These are phyloP conservation scores for Tupaia tana DNA, from an alignment of 2,113 vertebrate species.

Conservation along the genomic window DNA sequence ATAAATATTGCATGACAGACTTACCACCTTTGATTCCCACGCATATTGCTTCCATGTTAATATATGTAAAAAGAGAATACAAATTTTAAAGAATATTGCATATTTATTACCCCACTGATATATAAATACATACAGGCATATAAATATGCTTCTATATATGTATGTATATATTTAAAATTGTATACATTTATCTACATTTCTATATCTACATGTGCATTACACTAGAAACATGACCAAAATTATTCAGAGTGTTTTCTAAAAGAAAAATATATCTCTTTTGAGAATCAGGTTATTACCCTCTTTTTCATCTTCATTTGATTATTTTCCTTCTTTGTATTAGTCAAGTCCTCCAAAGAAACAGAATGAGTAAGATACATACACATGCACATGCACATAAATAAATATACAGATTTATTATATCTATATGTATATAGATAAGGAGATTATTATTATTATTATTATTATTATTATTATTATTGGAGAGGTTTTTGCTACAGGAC, in stretches of 20 bases:
- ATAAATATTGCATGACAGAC: neutral
- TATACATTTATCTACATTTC: neutral
- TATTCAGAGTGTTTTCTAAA: conserved; percentile 9
- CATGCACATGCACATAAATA: too few relatives aligned
- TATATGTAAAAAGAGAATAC: neutral
- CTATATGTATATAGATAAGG: neutral
- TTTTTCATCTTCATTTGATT: neutral
- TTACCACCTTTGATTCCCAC: neutral
- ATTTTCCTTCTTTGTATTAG: neutral
- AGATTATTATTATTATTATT: neutral
- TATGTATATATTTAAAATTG: neutral
- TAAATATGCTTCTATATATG: neutral
- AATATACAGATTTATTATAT: neutral
- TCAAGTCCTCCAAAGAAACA: neutral
- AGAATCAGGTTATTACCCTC: neutral
- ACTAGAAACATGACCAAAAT: neutral
- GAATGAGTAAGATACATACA: neutral
- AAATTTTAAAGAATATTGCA: neutral
- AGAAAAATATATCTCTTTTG: neutral
- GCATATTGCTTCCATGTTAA: neutral
- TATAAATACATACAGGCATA: neutral
- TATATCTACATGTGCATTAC: neutral
- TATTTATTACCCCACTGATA: neutral
- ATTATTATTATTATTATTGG: too few relatives aligned
- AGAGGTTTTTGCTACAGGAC: too few relatives aligned